These are phyloP conservation scores for Danio jaintianensis DNA, from an alignment of 2,797 vertebrate species.

Conservation along the genomic window DNA sequence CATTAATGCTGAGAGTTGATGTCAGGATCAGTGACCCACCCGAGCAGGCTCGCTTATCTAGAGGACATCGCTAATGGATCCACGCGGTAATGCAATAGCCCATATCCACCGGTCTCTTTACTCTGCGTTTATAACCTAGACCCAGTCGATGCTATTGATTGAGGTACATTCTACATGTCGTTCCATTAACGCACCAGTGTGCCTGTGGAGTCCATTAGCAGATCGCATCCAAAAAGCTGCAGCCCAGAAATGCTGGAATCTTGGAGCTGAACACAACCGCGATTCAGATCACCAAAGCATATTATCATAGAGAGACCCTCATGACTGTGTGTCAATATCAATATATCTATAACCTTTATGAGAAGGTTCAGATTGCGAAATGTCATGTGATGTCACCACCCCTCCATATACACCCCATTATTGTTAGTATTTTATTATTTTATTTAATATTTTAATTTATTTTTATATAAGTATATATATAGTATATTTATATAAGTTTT, in stretches of 20 bases:
- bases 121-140: slow-evolving; percentile 60
- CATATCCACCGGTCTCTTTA: slow-evolving; percentile 63
- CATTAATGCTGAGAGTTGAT: slow-evolving; percentile 32
- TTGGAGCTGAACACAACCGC: background rate
- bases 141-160: slow-evolving; percentile 57
- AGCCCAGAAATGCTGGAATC: background rate
- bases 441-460: too few species aligned
- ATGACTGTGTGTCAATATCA: too few species aligned
- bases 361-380: too few species aligned
- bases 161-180: slow-evolving; percentile 45
- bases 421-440: too few species aligned
- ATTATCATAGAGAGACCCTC: too few species aligned
- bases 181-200: slow-evolving; percentile 47
- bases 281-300: too few species aligned
- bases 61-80: slow-evolving; percentile 63
- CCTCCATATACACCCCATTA: too few species aligned
- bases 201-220: slow-evolving; percentile 53
- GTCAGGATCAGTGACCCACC: slow-evolving; percentile 37
- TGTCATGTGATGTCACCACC: too few species aligned
- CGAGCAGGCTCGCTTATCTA: slow-evolving; percentile 41
- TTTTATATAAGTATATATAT: too few species aligned
- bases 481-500: too few species aligned
- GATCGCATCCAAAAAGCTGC: slow-evolving; percentile 25
- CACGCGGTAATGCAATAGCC: slow-evolving; percentile 65
- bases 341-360: too few species aligned